phyloP scores from a whole-genome alignment of 2,888 invertebrate species.

The Subacronicta megacephala region DNA sequence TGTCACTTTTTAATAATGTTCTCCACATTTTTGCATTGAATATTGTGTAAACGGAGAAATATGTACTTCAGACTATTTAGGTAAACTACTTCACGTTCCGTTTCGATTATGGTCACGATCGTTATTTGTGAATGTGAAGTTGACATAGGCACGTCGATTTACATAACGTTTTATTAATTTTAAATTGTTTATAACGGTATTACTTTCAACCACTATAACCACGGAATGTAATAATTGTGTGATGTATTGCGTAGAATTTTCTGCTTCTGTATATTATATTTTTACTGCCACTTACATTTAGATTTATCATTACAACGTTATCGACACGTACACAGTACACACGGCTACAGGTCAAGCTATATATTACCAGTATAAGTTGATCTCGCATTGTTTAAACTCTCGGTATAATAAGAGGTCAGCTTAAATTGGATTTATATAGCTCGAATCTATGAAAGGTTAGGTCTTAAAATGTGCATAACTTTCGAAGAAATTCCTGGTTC shows the following conservation, averaged over 20 bases:
- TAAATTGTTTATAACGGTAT: conserved; percentile 33
- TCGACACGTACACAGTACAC: neutral
- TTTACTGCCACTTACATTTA: no score
- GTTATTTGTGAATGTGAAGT: conserved; percentile 39
- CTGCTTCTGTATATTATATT: neutral
- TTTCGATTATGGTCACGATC: conserved; percentile 51
- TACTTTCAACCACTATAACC: conserved; percentile 32
- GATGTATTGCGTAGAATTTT: neutral
- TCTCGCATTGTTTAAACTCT: no score
- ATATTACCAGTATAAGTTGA: no score
- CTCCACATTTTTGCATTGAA: conserved; percentile 25
- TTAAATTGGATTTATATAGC: no score
- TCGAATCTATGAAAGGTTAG: no score
- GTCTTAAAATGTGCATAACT: no score
- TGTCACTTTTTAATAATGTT: neutral
- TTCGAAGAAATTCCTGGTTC: no score
- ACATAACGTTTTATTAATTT: conserved; percentile 31
- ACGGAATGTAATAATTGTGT: conserved; percentile 16
- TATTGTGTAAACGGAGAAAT: conserved; percentile 21
- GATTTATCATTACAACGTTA: neutral
- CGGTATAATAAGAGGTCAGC: no score
- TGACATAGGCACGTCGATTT: conserved; percentile 28
- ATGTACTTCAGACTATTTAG: conserved; percentile 2
- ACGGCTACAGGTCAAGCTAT: no score
- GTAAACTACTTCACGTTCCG: conserved; percentile 39